phyloP scores from a whole-genome alignment of 1,140 invertebrate species.

The Mizuhopecten yessoensis region DNA sequence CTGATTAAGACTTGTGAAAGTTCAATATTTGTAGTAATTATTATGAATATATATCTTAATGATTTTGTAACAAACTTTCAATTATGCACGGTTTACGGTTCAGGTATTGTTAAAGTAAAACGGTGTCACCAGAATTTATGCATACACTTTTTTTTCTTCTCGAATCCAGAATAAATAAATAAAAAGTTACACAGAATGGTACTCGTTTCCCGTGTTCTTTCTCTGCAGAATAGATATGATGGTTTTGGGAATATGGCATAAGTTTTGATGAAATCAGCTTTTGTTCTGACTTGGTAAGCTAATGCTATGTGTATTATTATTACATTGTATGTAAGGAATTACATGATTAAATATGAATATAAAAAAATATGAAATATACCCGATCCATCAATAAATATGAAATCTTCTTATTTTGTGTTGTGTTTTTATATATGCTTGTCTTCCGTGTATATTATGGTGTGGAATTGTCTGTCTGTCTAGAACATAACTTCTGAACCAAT shows the following conservation, averaged over 20 bases:
- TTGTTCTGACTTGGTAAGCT: neutral
- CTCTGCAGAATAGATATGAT: neutral
- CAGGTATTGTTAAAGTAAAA: conserved; percentile 18
- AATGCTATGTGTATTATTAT: neutral
- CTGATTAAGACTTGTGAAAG: neutral
- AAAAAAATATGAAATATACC: neutral
- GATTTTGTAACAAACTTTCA: neutral
- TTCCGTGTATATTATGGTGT: too few relatives aligned
- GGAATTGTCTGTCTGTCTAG: too few relatives aligned
- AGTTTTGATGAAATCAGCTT: neutral
- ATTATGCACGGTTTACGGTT: neutral
- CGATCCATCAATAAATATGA: conserved; percentile 34
- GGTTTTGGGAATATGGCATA: neutral
- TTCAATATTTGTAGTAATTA: too few relatives aligned
- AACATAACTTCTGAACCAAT: too few relatives aligned
- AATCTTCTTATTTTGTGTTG: neutral
- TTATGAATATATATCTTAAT: neutral
- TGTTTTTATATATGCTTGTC: too few relatives aligned
- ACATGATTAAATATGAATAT: conserved; percentile 14
- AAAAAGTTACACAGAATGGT: neutral
- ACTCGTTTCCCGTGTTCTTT: neutral
- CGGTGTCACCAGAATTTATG: neutral
- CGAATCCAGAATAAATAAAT: neutral
- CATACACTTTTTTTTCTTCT: neutral
- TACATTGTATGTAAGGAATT: conserved; percentile 39